These are phyloP conservation scores for Drosophila seclusa DNA, from an alignment of 2,888 invertebrate genomes.

Conservation along the genomic window DNA sequence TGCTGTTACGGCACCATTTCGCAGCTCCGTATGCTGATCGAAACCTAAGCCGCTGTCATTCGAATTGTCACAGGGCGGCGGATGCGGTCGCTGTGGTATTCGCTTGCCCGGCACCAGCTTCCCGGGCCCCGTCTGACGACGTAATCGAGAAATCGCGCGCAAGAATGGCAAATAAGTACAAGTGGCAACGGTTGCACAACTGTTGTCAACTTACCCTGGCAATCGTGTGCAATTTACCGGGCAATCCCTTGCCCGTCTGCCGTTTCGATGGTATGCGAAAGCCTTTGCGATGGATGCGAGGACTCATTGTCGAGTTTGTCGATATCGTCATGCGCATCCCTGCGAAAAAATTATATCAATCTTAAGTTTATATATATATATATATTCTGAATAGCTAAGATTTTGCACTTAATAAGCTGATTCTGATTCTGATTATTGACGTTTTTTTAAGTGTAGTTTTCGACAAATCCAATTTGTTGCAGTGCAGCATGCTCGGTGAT, in stretches of 20 bases:
- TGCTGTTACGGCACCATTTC: constrained; percentile 66
- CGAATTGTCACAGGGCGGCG: constrained; percentile 92
- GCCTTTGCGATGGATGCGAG: constrained; percentile 89
- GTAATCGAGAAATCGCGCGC: background rate
- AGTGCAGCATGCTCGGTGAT: background rate
- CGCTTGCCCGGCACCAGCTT: constrained; percentile 84
- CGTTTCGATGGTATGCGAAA: constrained; percentile 89
- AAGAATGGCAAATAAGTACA: background rate
- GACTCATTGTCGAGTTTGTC: constrained; percentile 88
- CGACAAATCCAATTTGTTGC: background rate
- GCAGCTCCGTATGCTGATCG: constrained; percentile 89
- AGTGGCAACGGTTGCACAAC: background rate
- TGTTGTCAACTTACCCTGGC: constrained; percentile 83
- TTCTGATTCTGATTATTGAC: background rate
- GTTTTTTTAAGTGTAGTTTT: no score
- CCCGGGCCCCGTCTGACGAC: constrained; percentile 81
- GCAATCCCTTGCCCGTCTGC: constrained; percentile 85
- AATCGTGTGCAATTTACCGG: constrained; percentile 85
- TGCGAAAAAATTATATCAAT: constrained; percentile 56
- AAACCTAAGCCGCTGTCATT: constrained; percentile 95
- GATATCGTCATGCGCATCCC: constrained; percentile 92
- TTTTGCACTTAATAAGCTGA: background rate
- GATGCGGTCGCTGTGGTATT: constrained; percentile 83
- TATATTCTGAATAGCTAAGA: background rate
- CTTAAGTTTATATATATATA: background rate